Percentiles rank a stretch among this genome's conserved stretches.
Evolutionary conservation across 1,140 invertebrate species (phyloP).

Genomic region (Pararge aegeria): DNA sequence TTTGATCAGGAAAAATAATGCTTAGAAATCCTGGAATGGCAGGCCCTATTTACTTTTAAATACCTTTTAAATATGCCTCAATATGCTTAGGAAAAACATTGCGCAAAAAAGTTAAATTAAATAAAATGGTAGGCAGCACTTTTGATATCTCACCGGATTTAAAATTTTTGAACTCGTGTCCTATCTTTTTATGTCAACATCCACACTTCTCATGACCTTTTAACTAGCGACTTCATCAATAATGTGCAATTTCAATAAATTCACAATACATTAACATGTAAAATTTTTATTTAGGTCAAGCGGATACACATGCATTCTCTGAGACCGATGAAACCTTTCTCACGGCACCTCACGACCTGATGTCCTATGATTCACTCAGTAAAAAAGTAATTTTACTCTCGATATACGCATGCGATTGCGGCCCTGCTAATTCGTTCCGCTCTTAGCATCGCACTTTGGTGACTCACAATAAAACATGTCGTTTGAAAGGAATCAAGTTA

Average conservation of each 20-base stretch:
- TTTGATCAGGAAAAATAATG: too few relatives aligned
- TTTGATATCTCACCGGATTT: too few relatives aligned
- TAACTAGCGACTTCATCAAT: slow-evolving; percentile 4
- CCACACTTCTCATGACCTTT: slow-evolving; percentile 14
- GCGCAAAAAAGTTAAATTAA: too few relatives aligned
- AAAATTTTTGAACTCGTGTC: too few relatives aligned
- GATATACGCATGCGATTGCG: slow-evolving; percentile 19
- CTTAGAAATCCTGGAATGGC: too few relatives aligned
- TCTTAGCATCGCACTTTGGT: slow-evolving; percentile 20
- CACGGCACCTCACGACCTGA: slow-evolving; percentile 43
- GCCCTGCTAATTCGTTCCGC: slow-evolving; percentile 27
- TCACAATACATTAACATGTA: slow-evolving; percentile 23
- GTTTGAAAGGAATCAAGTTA: slow-evolving; percentile 21
- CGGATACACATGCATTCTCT: slow-evolving; percentile 48
- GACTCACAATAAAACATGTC: slow-evolving; percentile 19
- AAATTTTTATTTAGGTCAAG: slow-evolving; percentile 43
- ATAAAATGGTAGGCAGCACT: too few relatives aligned
- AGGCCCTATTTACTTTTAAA: too few relatives aligned
- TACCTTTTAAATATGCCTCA: too few relatives aligned
- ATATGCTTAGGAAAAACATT: too few relatives aligned
- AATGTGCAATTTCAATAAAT: slow-evolving; percentile 12
- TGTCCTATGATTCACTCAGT: slow-evolving; percentile 47
- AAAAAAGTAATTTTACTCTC: slow-evolving; percentile 39
- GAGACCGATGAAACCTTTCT: slow-evolving; percentile 44
- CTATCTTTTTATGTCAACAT: background rate